phyloP scores from a whole-genome alignment of 2,113 vertebrate genomes.

The Corynorhinus townsendii region DNA sequence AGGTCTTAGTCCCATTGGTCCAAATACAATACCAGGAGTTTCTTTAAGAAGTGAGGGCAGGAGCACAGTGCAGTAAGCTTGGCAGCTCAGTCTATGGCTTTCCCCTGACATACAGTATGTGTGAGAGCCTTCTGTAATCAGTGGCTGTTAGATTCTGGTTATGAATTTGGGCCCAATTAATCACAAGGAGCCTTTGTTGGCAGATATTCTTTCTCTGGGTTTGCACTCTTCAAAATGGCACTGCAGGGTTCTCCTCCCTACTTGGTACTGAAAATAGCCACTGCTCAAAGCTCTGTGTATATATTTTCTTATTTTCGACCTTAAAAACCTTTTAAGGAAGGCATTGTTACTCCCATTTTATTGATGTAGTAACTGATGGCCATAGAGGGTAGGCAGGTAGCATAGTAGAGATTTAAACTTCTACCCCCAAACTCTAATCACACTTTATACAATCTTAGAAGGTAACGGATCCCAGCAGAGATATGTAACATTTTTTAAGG shows the following conservation, averaged over 20 bases:
- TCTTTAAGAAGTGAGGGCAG: neutral
- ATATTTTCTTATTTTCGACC: neutral
- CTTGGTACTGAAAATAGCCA: constrained; percentile 10
- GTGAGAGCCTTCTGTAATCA: neutral
- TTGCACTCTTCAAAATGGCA: constrained; percentile 18
- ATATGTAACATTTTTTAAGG: neutral
- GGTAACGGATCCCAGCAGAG: neutral
- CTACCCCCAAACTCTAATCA: neutral
- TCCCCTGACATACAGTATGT: neutral
- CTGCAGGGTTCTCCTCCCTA: neutral
- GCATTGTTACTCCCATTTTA: neutral
- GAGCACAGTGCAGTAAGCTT: neutral
- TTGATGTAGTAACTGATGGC: neutral
- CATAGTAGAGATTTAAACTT: neutral
- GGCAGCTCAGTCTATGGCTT: neutral
- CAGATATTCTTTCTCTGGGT: neutral
- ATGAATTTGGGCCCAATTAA: neutral
- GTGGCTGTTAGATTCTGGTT: neutral
- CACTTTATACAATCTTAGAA: neutral
- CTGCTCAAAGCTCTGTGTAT: neutral
- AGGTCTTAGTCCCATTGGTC: neutral
- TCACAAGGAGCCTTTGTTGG: neutral
- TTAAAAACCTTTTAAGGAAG: neutral
- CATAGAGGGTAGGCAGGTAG: neutral
- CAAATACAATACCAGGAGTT: neutral